Evolutionary conservation across 2,113 vertebrate genomes (phyloP).

Genomic region (Prunella himalayana): DNA sequence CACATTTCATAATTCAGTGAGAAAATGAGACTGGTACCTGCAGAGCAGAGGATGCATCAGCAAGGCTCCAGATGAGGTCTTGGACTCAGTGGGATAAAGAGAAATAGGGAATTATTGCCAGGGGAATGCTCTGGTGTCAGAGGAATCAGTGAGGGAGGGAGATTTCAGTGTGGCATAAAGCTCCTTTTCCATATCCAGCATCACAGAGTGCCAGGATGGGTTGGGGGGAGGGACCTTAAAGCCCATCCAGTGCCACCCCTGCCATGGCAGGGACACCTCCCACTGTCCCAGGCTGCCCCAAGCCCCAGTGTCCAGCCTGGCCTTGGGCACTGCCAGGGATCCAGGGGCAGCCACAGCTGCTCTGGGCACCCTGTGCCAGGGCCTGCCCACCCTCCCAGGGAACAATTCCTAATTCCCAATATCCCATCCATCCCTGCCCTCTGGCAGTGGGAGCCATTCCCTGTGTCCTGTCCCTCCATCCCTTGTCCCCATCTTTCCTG

Average conservation of each 20-base stretch:
- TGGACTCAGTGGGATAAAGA: neutral
- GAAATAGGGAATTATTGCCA: neutral
- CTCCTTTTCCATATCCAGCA: neutral
- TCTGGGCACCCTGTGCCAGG: neutral
- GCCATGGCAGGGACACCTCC: neutral
- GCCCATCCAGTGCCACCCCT: neutral
- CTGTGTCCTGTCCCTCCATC: rapidly evolving
- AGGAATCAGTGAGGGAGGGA: neutral
- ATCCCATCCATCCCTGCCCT: neutral
- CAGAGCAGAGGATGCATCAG: neutral
- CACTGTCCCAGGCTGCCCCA: neutral
- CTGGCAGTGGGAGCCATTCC: neutral
- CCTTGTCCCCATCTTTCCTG: neutral
- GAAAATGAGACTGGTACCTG: neutral
- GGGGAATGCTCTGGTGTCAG: neutral
- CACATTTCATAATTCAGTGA: neutral
- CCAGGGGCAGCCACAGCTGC: neutral
- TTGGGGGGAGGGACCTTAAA: neutral
- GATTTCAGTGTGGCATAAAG: neutral
- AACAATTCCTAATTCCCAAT: neutral
- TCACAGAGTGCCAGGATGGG: neutral
- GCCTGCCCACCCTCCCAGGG: neutral
- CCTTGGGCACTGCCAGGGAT: neutral
- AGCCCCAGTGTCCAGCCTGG: neutral
- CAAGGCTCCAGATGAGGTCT: neutral